Evolutionary conservation across 2,797 vertebrate genomes (phyloP).

Genomic region (Yasuhikotakia modesta): DNA sequence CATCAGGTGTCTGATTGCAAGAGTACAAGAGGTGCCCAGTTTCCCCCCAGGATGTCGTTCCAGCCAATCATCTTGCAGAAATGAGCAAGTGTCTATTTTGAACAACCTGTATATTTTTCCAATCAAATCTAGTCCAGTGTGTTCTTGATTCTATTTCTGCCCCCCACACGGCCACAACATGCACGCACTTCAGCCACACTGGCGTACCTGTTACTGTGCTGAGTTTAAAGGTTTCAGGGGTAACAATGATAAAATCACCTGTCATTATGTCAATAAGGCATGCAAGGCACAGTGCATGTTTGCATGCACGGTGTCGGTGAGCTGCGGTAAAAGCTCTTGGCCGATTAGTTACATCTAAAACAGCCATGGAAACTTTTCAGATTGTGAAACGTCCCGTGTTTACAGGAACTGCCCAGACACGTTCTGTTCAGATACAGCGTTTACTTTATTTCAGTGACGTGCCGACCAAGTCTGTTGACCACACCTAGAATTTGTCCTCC

Average conservation of each 20-base stretch:
- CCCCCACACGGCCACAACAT: not conserved
- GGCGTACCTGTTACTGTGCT: not conserved
- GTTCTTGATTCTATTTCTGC: slow-evolving; percentile 39
- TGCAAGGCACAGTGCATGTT: not conserved
- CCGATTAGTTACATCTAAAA: not conserved
- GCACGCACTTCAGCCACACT: not conserved
- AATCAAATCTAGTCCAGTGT: not conserved
- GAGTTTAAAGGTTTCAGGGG: not conserved
- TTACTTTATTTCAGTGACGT: not conserved
- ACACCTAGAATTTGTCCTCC: no score
- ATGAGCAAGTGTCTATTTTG: not conserved
- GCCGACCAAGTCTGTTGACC: no score
- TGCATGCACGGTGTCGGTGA: not conserved
- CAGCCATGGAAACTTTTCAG: slow-evolving; percentile 18
- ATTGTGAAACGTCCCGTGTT: slow-evolving; percentile 13
- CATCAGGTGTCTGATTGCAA: slow-evolving; percentile 17
- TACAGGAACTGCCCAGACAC: not conserved
- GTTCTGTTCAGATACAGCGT: not conserved
- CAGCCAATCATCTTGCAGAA: not conserved
- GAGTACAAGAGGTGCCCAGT: not conserved
- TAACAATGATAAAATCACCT: not conserved
- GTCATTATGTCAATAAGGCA: not conserved
- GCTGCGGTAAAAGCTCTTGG: no score
- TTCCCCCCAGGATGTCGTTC: not conserved
- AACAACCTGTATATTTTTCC: slow-evolving; percentile 12